Evolutionary conservation across 2,113 vertebrate genomes (phyloP).

Genomic region (Neodon shergylaensis): DNA sequence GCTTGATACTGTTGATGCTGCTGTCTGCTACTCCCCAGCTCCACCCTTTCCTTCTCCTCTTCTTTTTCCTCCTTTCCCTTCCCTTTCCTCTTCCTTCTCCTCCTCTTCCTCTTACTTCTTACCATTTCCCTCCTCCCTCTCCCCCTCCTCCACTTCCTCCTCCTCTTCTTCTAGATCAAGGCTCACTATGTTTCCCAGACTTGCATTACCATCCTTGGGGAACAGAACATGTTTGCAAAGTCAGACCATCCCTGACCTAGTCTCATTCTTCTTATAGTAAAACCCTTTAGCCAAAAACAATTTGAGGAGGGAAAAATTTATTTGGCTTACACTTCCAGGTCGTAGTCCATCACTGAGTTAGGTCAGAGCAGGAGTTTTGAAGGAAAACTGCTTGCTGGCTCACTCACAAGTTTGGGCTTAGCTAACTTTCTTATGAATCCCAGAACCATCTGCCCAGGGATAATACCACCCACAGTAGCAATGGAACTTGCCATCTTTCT

Average conservation of each 20-base stretch:
- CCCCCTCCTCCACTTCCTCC: not conserved
- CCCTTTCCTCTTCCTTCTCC: not conserved
- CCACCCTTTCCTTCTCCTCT: not conserved
- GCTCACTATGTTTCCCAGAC: not conserved
- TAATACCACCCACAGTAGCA: not conserved
- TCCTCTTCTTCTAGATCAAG: not conserved
- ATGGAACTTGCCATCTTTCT: not conserved
- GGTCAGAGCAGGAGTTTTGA: not conserved
- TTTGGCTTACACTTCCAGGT: not conserved
- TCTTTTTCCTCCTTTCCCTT: not conserved
- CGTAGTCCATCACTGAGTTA: not conserved
- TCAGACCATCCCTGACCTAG: not conserved
- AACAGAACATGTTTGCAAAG: constrained; percentile 53
- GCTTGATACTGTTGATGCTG: not conserved
- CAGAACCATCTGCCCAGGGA: not conserved
- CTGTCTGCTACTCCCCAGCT: not conserved
- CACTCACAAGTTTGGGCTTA: not conserved
- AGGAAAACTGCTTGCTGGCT: not conserved
- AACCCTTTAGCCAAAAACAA: not conserved
- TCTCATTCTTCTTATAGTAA: not conserved
- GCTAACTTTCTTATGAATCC: not conserved
- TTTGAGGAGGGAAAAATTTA: not conserved
- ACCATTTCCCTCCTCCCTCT: not conserved
- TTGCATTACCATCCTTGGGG: not conserved
- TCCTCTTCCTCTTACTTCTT: not conserved